These are phyloP conservation scores for Vulpes lagopus DNA, from an alignment of 2,113 vertebrate genomes.

Conservation along the genomic window DNA sequence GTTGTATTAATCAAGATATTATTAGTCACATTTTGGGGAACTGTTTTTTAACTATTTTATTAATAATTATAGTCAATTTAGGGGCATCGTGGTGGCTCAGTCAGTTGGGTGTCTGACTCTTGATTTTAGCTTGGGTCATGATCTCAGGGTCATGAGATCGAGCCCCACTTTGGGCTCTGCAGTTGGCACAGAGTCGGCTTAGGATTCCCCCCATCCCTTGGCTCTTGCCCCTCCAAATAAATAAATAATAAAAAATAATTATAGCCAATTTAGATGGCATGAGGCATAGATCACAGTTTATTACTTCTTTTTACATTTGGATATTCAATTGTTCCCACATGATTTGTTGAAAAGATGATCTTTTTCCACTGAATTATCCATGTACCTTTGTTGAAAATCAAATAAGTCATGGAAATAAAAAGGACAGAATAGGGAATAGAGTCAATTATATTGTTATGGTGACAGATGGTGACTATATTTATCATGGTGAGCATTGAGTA, in stretches of 20 bases:
- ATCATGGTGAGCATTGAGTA: neutral
- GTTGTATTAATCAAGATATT: neutral
- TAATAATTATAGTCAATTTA: neutral
- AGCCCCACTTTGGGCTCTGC: neutral
- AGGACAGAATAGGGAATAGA: neutral
- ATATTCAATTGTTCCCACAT: neutral
- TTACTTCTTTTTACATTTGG: neutral
- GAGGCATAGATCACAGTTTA: neutral
- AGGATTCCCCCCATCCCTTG: neutral
- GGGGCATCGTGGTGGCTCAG: neutral
- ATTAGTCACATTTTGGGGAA: neutral
- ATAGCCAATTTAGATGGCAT: neutral
- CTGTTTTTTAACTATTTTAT: neutral
- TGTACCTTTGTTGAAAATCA: neutral
- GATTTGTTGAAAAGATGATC: neutral
- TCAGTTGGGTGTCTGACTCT: neutral
- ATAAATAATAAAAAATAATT: neutral
- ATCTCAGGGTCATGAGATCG: neutral
- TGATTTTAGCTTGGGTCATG: neutral
- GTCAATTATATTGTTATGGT: neutral
- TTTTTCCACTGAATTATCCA: neutral
- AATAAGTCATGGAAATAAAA: neutral
- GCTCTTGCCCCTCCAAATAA: neutral
- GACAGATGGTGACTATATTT: neutral
- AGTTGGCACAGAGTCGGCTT: neutral